These are phyloP conservation scores for Setophaga kirtlandii DNA, from an alignment of 2,113 vertebrate genomes.

Conservation along the genomic window DNA sequence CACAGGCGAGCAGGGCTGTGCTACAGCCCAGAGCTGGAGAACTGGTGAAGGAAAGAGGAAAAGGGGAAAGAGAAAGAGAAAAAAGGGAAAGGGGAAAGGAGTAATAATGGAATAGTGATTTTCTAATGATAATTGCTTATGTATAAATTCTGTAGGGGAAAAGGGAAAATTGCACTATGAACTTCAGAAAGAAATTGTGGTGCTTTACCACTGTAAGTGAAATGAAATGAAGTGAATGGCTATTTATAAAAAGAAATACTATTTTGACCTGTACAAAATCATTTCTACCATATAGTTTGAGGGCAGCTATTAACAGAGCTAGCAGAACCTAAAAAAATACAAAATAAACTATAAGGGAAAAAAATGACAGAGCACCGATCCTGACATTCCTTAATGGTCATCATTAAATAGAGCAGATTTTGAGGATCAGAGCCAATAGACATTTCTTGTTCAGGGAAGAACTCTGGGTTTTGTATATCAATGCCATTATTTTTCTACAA, in stretches of 20 bases:
- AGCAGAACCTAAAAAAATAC: background rate
- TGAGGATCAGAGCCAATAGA: slow-evolving; percentile 22
- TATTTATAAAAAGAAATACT: slow-evolving; percentile 66
- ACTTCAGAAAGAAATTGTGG: slow-evolving; percentile 63
- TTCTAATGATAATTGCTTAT: slow-evolving; percentile 28
- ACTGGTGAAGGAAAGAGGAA: background rate
- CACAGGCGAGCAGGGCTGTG: background rate
- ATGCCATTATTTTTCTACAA: slow-evolving; percentile 58
- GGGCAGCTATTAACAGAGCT: slow-evolving; percentile 34
- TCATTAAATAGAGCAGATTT: slow-evolving; percentile 17
- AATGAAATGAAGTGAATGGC: slow-evolving; percentile 34
- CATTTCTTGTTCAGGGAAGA: slow-evolving; percentile 42
- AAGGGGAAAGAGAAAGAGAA: background rate
- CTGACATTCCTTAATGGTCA: background rate
- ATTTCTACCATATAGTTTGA: slow-evolving; percentile 26
- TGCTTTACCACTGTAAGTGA: slow-evolving; percentile 30
- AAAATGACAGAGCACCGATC: slow-evolving; percentile 30
- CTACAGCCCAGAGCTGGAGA: background rate
- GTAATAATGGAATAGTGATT: slow-evolving; percentile 29
- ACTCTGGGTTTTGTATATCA: slow-evolving; percentile 24
- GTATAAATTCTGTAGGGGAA: slow-evolving; percentile 52
- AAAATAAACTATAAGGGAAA: slow-evolving; percentile 1
- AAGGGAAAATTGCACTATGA: slow-evolving; percentile 76
- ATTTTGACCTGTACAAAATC: slow-evolving; percentile 28
- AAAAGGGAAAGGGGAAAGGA: slow-evolving; percentile 16